phyloP scores from a whole-genome alignment of 2,113 vertebrate species.

The Cyphomyrus plagiostoma region DNA sequence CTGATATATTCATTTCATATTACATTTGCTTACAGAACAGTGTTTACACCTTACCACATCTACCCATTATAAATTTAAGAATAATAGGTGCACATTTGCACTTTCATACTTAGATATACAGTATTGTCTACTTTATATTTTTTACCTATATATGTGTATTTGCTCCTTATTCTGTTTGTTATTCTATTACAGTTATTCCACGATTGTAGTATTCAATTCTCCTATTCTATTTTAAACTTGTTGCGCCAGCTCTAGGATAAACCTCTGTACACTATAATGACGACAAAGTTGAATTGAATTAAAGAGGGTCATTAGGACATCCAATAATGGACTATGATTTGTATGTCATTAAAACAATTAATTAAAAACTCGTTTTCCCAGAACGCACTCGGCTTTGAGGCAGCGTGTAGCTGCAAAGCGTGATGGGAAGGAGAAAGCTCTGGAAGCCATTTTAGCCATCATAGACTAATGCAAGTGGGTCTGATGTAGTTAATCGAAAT shows the following conservation, averaged over 20 bases:
- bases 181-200: neutral
- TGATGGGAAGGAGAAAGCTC: conserved; percentile 41
- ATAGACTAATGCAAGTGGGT: neutral
- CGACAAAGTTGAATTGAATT: neutral
- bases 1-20: neutral
- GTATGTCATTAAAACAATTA: neutral
- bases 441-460: conserved; percentile 5
- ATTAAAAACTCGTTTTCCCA: conserved; percentile 7
- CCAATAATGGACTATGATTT: neutral
- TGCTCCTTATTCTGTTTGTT: neutral
- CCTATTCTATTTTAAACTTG: neutral
- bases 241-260: neutral
- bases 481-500: neutral
- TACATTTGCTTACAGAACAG: no score
- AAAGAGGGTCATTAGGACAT: neutral
- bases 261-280: neutral
- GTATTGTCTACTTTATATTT: no score
- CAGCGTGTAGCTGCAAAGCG: conserved; percentile 9
- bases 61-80: neutral
- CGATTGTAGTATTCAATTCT: neutral
- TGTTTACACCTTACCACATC: neutral
- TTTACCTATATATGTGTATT: no score
- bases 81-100: neutral
- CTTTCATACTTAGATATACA: neutral
- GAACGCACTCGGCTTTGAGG: neutral